Conservation (phyloP, 2,113 vertebrate species). For the Pelodiscus sinensis region DNA sequence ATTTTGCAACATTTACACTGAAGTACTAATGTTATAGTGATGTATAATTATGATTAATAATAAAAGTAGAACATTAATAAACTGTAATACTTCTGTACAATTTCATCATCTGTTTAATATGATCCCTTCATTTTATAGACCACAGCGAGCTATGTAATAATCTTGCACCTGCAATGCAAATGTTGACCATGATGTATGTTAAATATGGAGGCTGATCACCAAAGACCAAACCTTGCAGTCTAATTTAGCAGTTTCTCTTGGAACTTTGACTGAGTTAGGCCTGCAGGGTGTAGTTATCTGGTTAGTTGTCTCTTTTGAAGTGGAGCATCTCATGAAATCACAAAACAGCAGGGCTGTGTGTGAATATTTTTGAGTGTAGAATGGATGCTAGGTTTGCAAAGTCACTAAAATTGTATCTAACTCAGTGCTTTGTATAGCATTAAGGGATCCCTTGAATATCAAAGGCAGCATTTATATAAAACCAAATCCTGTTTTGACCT, state of each 20-base stretch:
- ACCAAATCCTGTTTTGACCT: not conserved
- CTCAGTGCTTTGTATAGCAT: not conserved
- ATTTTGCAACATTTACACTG: conserved; percentile 28
- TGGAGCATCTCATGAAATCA: conserved; percentile 1
- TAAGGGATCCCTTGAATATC: not conserved
- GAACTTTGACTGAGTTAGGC: conserved; percentile 6
- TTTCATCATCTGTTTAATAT: conserved; percentile 24
- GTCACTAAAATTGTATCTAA: not conserved
- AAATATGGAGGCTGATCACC: not conserved
- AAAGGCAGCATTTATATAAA: conserved; percentile 18
- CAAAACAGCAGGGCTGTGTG: not conserved
- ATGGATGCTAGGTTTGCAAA: not conserved
- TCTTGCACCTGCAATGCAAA: not conserved
- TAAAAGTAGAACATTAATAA: conserved; percentile 12
- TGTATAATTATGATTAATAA: conserved; percentile 30
- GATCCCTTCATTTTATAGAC: conserved; percentile 35
- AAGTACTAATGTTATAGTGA: conserved; percentile 40
- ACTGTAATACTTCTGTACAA: not conserved
- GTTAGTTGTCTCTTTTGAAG: conserved; percentile 45
- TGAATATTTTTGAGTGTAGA: not conserved
- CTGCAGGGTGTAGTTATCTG: conserved; percentile 35
- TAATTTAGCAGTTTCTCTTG: conserved; percentile 29
- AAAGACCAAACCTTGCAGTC: not conserved
- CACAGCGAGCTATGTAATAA: conserved; percentile 50
- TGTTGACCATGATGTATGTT: not conserved